Evolutionary conservation across 2,888 invertebrate species (phyloP).

Genomic region (Drosophila atripex): DNA sequence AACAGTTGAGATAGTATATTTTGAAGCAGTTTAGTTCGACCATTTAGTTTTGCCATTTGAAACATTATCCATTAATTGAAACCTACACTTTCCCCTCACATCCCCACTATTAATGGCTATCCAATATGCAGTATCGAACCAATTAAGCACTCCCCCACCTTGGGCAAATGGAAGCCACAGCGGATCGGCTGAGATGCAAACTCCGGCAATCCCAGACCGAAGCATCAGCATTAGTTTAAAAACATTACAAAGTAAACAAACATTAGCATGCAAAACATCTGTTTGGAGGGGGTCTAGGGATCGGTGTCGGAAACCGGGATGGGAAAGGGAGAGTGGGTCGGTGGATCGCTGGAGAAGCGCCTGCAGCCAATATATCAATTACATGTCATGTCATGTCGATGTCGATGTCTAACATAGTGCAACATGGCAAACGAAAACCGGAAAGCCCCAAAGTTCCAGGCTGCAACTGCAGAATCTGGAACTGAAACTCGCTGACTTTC

Average conservation of each 20-base stretch:
- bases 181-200: constrained; percentile 23
- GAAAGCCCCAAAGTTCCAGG: constrained; percentile 59
- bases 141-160: constrained; percentile 30
- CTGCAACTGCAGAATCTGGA: constrained; percentile 13
- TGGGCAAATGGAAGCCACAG: constrained; percentile 48
- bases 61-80: fast-evolving
- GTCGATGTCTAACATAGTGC: constrained; percentile 67
- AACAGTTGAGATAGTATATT: constrained; percentile 1
- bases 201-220: constrained; percentile 26
- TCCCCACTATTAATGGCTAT: constrained; percentile 29
- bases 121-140: constrained; percentile 36
- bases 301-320: background rate
- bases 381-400: constrained; percentile 66
- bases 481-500: constrained; percentile 31
- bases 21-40: background rate
- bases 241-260: constrained; percentile 65
- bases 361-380: constrained; percentile 71
- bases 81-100: background rate
- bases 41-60: background rate
- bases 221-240: constrained; percentile 67
- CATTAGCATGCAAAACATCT: constrained; percentile 64
- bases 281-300: constrained; percentile 36
- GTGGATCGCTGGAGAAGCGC: constrained; percentile 25
- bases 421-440: constrained; percentile 58
- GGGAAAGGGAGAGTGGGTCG: background rate